Evolutionary conservation across 1,140 invertebrate genomes (phyloP), one percentile per base, ranked within the genome.

Genomic region (Ceratoteleas bidentatus): DNA sequence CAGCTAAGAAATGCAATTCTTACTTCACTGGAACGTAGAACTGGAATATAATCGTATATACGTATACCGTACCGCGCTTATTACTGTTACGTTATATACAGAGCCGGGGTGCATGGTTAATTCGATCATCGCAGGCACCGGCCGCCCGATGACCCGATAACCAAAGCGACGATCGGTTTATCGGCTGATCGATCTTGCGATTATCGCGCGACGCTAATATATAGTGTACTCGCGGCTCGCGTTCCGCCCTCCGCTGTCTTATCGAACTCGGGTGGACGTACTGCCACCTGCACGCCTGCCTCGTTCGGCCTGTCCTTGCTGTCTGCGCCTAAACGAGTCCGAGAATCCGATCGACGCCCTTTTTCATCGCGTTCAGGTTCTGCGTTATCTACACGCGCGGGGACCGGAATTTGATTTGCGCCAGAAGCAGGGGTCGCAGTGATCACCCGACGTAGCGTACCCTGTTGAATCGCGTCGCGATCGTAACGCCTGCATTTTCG

Each of bases 81-180:
- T 86, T 69, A 85, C 86, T 87, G 84, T 89, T 89, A 87, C 84
- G 89, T 89, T 90, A 91, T 90, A 86, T 90, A 91, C 88, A 90
- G 77, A 87, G 54, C 85, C 86, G 78, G 88, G 80, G 68, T 82
- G 74, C 58, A 82, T 62, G 69, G 60, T 82, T 80, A 74, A 74
- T 69, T 62, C 53, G 53, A 60, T 81, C 53, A 62, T 68, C 66
- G 40, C 70, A 75, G 69, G 10, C 50, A 73, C 66, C 57, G 40
- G 14, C 6, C 24, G 6, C 50, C 38, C 38, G 14, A 45, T 62
- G 54, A 50, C 13, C 47, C 14, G 60, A 64, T 73, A 73, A 64
- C 32, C 32, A 5, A 54, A 10, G 34, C 33, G 14, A 50, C 64
- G 64, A 75, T 47, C 34, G 33, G 24, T 15, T 61, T 24, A 52